Conservation (phyloP, 2,797 vertebrate genomes). For the Hoplostethus mediterraneus region DNA sequence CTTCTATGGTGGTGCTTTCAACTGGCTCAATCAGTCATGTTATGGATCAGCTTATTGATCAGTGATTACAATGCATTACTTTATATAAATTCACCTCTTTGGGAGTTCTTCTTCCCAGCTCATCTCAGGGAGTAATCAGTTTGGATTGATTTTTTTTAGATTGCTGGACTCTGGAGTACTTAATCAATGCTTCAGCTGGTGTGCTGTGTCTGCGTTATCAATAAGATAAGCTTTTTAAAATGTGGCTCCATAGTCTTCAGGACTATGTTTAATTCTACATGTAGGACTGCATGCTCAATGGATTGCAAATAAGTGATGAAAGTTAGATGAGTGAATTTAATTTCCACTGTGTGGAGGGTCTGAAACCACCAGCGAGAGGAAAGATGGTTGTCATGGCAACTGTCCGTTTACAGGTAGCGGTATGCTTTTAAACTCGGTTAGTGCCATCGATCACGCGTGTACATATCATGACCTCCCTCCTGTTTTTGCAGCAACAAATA, state of each 20-base stretch:
- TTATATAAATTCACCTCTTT: conserved; percentile 1
- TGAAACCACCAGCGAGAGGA: conserved; percentile 18
- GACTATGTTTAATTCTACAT: conserved; percentile 9
- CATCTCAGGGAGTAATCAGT: conserved; percentile 60
- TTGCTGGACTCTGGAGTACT: conserved; percentile 29
- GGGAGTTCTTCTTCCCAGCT: conserved; percentile 17
- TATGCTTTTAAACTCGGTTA: background rate
- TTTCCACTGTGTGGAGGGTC: conserved; percentile 64
- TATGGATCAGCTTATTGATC: background rate
- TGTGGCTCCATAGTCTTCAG: background rate
- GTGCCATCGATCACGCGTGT: background rate
- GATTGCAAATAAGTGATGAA: background rate
- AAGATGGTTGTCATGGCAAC: conserved; percentile 29
- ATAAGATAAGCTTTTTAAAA: conserved; percentile 6
- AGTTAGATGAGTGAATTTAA: background rate
- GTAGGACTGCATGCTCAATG: background rate
- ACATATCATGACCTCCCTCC: background rate
- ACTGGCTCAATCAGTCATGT: background rate
- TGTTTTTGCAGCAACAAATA: conserved; percentile 29
- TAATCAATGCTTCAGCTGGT: background rate
- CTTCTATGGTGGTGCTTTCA: background rate
- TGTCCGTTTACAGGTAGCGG: conserved; percentile 2
- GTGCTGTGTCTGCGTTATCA: conserved; percentile 18
- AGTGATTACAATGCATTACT: background rate
- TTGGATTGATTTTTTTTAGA: conserved; percentile 4